Percentiles rank a stretch among this genome's conserved stretches.
Evolutionary conservation across 1,140 invertebrate genomes (phyloP).

Genomic region (Dysdera silvatica): DNA sequence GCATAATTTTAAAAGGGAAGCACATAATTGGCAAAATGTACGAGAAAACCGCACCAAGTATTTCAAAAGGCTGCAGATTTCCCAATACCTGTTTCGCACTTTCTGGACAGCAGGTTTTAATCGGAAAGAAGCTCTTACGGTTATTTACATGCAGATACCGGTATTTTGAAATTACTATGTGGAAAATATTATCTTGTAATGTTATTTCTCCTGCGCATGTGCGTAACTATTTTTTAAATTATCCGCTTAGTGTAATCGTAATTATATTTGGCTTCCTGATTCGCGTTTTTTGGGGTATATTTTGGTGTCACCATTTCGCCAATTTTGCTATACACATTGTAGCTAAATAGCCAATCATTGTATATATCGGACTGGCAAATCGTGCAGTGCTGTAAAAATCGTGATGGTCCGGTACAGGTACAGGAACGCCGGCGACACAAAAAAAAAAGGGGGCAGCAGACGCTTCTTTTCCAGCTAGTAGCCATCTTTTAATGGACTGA

Average conservation of each 20-base stretch:
- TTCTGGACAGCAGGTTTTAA: too few relatives aligned
- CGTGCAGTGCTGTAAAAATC: conserved; percentile 16
- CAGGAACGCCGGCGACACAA: neutral
- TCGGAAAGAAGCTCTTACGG: too few relatives aligned
- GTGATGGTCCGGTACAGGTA: conserved; percentile 12
- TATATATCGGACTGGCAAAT: neutral
- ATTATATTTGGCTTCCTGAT: neutral
- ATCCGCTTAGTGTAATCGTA: neutral
- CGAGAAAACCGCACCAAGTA: too few relatives aligned
- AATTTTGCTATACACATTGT: neutral
- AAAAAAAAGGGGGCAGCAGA: neutral
- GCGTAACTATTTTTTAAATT: neutral
- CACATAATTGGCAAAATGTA: too few relatives aligned
- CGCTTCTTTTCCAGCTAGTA: conserved; percentile 13
- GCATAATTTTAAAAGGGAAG: too few relatives aligned
- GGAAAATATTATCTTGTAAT: too few relatives aligned
- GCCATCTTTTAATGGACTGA: conserved; percentile 20
- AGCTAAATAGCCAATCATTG: conserved; percentile 1
- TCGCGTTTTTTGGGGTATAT: neutral
- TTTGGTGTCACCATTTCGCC: neutral
- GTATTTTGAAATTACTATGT: too few relatives aligned
- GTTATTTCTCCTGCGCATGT: neutral
- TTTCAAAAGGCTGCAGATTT: too few relatives aligned
- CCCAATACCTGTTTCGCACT: too few relatives aligned
- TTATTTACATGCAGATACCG: too few relatives aligned